Conservation (phyloP, 1,140 invertebrate species). For the Akabosia matsudoensis region DNA sequence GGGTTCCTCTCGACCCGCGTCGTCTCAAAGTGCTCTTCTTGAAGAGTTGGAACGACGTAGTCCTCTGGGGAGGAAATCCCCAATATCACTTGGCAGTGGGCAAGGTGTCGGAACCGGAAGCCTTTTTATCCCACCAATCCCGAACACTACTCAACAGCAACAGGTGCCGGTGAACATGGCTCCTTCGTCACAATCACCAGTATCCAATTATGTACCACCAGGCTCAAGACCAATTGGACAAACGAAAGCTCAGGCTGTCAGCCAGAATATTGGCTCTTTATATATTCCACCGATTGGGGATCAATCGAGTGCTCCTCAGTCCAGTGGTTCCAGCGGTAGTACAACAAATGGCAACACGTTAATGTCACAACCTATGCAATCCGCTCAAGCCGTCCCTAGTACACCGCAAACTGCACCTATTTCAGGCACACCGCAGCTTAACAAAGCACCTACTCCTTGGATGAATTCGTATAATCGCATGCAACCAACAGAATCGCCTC, state of each 20-base stretch:
- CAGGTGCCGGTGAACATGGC: conserved; percentile 28
- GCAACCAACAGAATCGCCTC: conserved; percentile 46
- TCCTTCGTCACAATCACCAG: neutral
- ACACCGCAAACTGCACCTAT: conserved; percentile 30
- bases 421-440: conserved; percentile 49
- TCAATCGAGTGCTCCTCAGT: conserved; percentile 27
- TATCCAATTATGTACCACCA: conserved; percentile 10
- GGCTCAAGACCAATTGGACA: conserved; percentile 30
- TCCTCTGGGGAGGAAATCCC: conserved; percentile 4
- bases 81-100: neutral
- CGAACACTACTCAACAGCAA: conserved; percentile 20
- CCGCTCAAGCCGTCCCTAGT: conserved; percentile 14
- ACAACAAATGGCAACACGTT: neutral
- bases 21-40: conserved; percentile 48
- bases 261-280: conserved; percentile 48
- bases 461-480: conserved; percentile 55
- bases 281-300: conserved; percentile 49
- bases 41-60: conserved; percentile 28
- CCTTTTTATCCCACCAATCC: conserved; percentile 27
- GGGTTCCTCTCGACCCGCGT: conserved; percentile 51
- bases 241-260: conserved; percentile 45
- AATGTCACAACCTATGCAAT: neutral
- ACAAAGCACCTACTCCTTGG: conserved; percentile 62
- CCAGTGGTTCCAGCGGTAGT: conserved; percentile 19
- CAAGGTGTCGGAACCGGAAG: conserved; percentile 4